Conservation (phyloP, 2,113 vertebrate genomes). For the Megatriorchis doriae region DNA sequence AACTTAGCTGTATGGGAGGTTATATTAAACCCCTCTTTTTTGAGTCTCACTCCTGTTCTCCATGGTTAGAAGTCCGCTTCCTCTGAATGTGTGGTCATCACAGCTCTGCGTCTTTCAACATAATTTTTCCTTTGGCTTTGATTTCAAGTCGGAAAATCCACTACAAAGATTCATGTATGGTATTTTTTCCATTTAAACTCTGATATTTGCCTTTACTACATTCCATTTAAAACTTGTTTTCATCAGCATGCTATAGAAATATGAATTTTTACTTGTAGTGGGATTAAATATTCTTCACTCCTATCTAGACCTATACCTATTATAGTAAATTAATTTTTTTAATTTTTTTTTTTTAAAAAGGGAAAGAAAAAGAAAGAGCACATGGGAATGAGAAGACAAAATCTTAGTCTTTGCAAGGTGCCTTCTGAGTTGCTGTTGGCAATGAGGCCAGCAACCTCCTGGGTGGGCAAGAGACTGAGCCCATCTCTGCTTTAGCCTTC, state of each 20-base stretch:
- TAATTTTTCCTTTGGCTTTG: neutral
- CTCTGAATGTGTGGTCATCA: neutral
- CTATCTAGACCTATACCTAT: neutral
- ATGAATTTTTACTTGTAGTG: neutral
- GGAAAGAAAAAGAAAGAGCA: too few species aligned
- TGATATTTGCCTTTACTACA: neutral
- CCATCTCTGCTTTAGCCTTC: neutral
- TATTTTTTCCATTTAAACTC: neutral
- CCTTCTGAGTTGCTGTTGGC: neutral
- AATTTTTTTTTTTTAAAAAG: too few species aligned
- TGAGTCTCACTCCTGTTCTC: neutral
- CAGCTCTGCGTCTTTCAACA: neutral
- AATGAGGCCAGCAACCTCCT: neutral
- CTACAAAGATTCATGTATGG: neutral
- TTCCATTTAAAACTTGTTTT: neutral
- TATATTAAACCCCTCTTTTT: neutral
- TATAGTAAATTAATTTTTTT: neutral
- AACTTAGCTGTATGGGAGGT: neutral
- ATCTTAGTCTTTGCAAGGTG: neutral
- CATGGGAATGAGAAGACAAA: neutral
- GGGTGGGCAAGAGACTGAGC: neutral
- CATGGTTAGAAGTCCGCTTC: neutral
- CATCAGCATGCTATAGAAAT: neutral
- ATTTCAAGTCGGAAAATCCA: neutral
- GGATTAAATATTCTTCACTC: neutral